These are phyloP conservation scores for Agrotis ipsilon DNA, from an alignment of 2,888 invertebrate species.

Conservation along the genomic window DNA sequence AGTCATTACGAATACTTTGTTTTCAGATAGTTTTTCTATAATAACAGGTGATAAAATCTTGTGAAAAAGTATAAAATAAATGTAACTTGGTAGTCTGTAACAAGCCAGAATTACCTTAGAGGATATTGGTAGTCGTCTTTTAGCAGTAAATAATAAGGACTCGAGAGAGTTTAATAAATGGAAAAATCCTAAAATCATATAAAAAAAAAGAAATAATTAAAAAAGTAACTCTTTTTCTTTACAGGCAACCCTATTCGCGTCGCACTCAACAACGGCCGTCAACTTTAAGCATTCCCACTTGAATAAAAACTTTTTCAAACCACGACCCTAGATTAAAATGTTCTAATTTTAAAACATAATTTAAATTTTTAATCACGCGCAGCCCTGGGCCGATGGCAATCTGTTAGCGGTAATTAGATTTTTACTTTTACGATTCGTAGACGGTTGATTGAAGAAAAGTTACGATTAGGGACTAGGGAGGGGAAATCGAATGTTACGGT, in stretches of 20 bases:
- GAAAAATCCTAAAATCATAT: too few relatives aligned
- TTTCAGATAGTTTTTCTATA: too few relatives aligned
- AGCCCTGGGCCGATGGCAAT: conserved; percentile 80
- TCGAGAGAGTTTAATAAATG: too few relatives aligned
- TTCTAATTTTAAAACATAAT: conserved; percentile 65
- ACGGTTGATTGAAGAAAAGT: conserved; percentile 74
- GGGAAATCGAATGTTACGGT: conserved; percentile 67
- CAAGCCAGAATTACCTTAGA: too few relatives aligned
- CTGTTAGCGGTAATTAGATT: conserved; percentile 83
- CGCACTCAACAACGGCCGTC: conserved; percentile 65
- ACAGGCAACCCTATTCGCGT: conserved; percentile 64
- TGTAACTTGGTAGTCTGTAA: too few relatives aligned
- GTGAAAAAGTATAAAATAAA: too few relatives aligned
- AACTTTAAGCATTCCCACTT: conserved; percentile 74
- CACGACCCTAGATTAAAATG: conserved; percentile 70
- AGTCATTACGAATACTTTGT: too few relatives aligned
- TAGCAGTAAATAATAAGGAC: too few relatives aligned
- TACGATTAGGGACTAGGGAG: conserved; percentile 61
- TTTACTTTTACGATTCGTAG: conserved; percentile 75
- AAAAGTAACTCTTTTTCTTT: conserved; percentile 2
- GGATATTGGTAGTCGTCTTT: too few relatives aligned
- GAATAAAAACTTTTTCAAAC: conserved; percentile 66
- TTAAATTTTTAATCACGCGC: conserved; percentile 73
- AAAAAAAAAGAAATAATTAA: not conserved
- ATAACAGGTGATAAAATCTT: too few relatives aligned